Evolutionary conservation across 2,113 vertebrate genomes (phyloP), one percentile per base, ranked within the genome.

Genomic region (Eonycteris spelaea): DNA sequence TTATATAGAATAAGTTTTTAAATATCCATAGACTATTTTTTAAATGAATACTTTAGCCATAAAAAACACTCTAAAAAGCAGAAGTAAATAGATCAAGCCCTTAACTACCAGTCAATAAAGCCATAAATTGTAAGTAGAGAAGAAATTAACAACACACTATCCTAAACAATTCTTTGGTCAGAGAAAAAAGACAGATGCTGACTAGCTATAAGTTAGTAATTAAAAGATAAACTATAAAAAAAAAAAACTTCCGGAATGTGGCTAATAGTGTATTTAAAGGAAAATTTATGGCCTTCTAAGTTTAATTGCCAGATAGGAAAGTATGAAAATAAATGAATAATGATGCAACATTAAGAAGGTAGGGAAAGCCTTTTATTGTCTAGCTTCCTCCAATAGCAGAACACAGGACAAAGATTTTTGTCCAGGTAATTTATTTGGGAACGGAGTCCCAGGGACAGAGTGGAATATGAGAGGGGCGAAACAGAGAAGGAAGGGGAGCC

Each of bases 221-320:
- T 95, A 82, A 95, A 73, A 48, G 7, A 28, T 51, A 65, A 51
- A 77, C 51, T 51, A 16, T 0, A 16, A 51, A 51, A 15, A 51
- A 51, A 51, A 51, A 51, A 7, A 86, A 59, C 13, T 2, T 78
- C 19, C 65, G 61, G 9, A 67, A 38, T 43, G 18, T 93, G 70
- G 55, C 48, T 53, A 15, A 51, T 83, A n/a, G 21, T 85, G 48
- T 71, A 80, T 86, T 51, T 75, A 92, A 30, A 84, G 85, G 55
- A 48, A 95, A 92, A 73, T 61, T 92, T 83, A 55, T 89, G 53
- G 14, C 73, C 5, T 30, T 77, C 11, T 7, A 55, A 33, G 51
- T 59, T 86, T 92, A 92, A 77, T 82, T 92, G 51, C 75, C 28
- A 75, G 79, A 67, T 53, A 63, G 63, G 51, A 77, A 77, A 91